A percentile compares a stretch with the other conserved stretches of the same genome.
phyloP scores from a whole-genome alignment of 2,797 vertebrate genomes.

The Rhinogobio ventralis region DNA sequence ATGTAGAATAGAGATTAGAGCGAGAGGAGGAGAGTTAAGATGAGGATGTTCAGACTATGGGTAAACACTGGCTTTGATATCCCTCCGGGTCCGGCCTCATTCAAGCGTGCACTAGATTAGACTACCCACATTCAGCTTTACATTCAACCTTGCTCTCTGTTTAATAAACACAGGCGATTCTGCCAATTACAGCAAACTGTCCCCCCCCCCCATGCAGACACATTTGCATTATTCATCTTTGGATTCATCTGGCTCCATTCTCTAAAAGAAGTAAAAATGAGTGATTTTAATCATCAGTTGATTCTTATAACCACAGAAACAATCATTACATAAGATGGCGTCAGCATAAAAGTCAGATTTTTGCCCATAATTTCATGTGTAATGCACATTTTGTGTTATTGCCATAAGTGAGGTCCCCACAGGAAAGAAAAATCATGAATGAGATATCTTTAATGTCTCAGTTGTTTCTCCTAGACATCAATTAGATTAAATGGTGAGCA shows the following conservation, averaged over 20 bases:
- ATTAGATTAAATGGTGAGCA: neutral
- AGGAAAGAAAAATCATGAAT: neutral
- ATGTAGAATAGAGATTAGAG: slow-evolving; percentile 42
- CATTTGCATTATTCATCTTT: slow-evolving; percentile 63
- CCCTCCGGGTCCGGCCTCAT: slow-evolving; percentile 49
- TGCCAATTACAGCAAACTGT: slow-evolving; percentile 57
- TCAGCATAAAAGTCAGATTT: slow-evolving; percentile 18
- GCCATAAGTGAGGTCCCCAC: neutral
- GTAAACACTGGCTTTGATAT: slow-evolving; percentile 50
- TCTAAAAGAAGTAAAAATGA: slow-evolving; percentile 47
- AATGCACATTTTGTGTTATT: slow-evolving; percentile 9
- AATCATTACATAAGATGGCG: slow-evolving; percentile 41
- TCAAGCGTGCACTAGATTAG: slow-evolving; percentile 45
- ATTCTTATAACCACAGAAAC: slow-evolving; percentile 53
- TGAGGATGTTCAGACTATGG: slow-evolving; percentile 48
- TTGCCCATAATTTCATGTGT: slow-evolving; percentile 6
- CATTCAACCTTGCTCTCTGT: slow-evolving; percentile 43
- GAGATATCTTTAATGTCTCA: neutral
- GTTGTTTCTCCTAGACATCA: neutral
- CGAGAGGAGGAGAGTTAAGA: slow-evolving; percentile 47
- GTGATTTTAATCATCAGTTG: slow-evolving; percentile 57
- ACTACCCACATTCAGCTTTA: slow-evolving; percentile 43
- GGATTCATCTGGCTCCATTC: slow-evolving; percentile 32
- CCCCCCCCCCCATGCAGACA: slow-evolving; percentile 28
- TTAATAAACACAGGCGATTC: slow-evolving; percentile 56